phyloP scores from a whole-genome alignment of 2,888 invertebrate species.

The Meteorus cinctellus region DNA sequence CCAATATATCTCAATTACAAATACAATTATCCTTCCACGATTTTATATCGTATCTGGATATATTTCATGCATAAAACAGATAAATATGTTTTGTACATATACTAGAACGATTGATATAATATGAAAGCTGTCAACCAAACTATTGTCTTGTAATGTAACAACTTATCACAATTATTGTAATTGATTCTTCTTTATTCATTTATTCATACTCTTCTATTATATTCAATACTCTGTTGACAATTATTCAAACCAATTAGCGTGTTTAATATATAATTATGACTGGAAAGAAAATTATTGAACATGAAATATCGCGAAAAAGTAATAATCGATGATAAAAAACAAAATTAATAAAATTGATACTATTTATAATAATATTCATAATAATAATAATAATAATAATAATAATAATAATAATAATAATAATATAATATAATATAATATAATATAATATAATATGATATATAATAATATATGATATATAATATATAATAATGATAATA shows the following conservation, averaged over 20 bases:
- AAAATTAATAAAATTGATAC: conserved; percentile 4
- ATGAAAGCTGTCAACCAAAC: too few species aligned
- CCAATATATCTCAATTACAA: too few species aligned
- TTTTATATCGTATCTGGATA: too few species aligned
- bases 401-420: too few species aligned
- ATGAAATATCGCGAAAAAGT: background rate
- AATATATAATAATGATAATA: conserved; percentile 17
- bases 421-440: conserved; percentile 28
- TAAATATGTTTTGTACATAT: too few species aligned
- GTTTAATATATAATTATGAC: background rate
- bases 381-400: background rate
- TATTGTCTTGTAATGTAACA: too few species aligned
- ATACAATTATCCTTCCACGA: too few species aligned
- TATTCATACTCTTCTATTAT: background rate
- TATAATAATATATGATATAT: too few species aligned
- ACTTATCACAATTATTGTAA: too few species aligned
- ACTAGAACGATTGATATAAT: too few species aligned
- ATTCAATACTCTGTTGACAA: background rate
- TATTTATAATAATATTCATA: conserved; percentile 38
- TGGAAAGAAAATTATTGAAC: background rate
- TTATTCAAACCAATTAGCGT: background rate
- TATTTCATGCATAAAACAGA: too few species aligned
- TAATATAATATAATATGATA: too few species aligned
- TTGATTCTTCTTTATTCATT: conserved; percentile 12
- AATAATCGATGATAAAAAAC: conserved; percentile 47